These are phyloP conservation scores for Uropsilus gracilis DNA, from an alignment of 2,113 vertebrate genomes.

Conservation along the genomic window DNA sequence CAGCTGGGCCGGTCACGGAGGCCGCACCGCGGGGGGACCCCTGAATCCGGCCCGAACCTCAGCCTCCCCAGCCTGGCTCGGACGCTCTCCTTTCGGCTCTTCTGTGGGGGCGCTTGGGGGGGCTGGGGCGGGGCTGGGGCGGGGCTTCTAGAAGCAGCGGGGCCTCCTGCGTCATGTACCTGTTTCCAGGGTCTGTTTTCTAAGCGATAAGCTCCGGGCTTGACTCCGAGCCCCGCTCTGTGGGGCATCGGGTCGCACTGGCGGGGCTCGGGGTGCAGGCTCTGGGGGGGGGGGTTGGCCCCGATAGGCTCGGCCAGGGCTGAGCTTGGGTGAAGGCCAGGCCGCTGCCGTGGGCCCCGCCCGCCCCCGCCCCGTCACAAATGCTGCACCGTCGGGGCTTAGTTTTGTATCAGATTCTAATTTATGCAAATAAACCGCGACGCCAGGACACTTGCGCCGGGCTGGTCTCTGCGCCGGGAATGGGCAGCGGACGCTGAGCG, in stretches of 20 bases:
- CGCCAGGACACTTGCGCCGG: too few relatives aligned
- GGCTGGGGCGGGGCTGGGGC: background rate
- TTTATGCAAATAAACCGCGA: too few relatives aligned
- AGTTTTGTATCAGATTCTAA: constrained; percentile 85
- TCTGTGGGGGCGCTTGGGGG: background rate
- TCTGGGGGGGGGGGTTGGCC: background rate
- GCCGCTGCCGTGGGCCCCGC: background rate
- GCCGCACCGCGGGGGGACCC: background rate
- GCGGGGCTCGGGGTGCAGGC: background rate
- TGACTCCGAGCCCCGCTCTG: constrained; percentile 38
- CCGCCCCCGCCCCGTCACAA: constrained; percentile 59
- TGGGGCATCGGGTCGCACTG: background rate
- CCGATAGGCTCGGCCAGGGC: background rate
- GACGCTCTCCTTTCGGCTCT: background rate
- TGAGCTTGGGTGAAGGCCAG: background rate
- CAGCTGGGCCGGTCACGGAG: background rate
- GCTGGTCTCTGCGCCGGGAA: background rate
- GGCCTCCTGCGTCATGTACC: constrained; percentile 53
- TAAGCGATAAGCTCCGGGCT: constrained; percentile 75
- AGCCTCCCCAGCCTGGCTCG: background rate
- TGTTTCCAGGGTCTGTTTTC: constrained; percentile 67
- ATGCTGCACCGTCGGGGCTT: constrained; percentile 87
- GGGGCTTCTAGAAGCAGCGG: background rate
- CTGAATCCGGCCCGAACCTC: background rate
- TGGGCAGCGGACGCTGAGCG: background rate